Evolutionary conservation across 1,140 invertebrate species (phyloP).

Genomic region (Galendromus occidentalis): DNA sequence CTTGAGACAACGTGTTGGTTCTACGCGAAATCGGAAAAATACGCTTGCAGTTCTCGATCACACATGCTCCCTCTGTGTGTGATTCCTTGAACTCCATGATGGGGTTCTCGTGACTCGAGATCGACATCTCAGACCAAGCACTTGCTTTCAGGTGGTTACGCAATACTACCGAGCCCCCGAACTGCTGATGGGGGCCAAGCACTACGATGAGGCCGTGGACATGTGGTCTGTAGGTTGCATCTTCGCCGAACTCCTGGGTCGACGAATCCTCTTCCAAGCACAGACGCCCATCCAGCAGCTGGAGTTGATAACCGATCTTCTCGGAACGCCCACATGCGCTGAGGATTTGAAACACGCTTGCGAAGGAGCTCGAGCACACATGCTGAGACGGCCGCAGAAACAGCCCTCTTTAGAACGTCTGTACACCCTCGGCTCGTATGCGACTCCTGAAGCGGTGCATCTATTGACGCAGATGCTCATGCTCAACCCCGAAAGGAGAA

Average conservation of each 20-base stretch:
- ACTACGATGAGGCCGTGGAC: constrained; percentile 89
- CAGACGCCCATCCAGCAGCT: constrained; percentile 84
- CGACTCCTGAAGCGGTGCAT: constrained; percentile 91
- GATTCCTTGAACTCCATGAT: too few species aligned
- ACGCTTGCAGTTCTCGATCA: too few species aligned
- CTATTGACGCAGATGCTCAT: constrained; percentile 92
- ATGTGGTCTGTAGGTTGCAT: constrained; percentile 99
- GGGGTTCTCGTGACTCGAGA: too few species aligned
- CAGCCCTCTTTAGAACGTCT: constrained; percentile 67
- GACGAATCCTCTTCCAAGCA: constrained; percentile 89
- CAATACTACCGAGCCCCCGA: constrained; percentile 98
- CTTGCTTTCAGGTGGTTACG: constrained; percentile 46
- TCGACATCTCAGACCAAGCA: too few species aligned
- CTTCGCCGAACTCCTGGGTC: constrained; percentile 82
- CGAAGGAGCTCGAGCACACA: constrained; percentile 79
- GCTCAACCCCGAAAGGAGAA: constrained; percentile 79
- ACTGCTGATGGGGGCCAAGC: constrained; percentile 89
- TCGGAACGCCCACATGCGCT: constrained; percentile 72
- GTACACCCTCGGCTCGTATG: constrained; percentile 72
- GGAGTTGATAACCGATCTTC: constrained; percentile 85
- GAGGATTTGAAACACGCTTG: constrained; percentile 92
- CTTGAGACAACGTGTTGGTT: too few species aligned
- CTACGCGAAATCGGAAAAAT: too few species aligned
- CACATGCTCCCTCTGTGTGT: too few species aligned
- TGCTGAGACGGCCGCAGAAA: constrained; percentile 67